These are phyloP conservation scores for Ephydatia muelleri DNA, from an alignment of 37 sponge, comb jelly and placozoan genomes.

Conservation along the genomic window DNA sequence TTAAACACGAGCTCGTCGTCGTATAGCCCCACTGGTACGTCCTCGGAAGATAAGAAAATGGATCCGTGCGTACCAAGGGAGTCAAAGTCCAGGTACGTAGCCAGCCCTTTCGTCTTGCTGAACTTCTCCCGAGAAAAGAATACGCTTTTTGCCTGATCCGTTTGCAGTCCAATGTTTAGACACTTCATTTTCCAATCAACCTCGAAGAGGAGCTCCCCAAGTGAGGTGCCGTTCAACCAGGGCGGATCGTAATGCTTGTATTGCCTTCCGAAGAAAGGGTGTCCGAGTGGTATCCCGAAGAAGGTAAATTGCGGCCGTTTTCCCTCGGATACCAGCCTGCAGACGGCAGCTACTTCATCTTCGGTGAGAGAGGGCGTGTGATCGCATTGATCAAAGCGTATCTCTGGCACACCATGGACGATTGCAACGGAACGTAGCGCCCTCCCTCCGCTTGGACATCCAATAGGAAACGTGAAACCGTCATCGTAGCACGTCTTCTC, in stretches of 20 bases:
- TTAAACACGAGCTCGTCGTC: slow-evolving; percentile 21
- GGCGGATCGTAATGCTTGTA: slow-evolving; percentile 32
- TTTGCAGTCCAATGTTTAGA: slow-evolving; percentile 15
- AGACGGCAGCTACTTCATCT: slow-evolving; percentile 36
- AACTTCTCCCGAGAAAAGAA: slow-evolving; percentile 24
- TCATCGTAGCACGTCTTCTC: too few relatives aligned
- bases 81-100: slow-evolving; percentile 23
- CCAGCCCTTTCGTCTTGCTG: slow-evolving; percentile 43
- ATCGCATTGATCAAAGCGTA: slow-evolving; percentile 17
- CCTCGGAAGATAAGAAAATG: slow-evolving; percentile 27
- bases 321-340: slow-evolving; percentile 7
- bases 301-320: slow-evolving; percentile 42
- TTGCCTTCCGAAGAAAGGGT: slow-evolving; percentile 49
- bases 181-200: slow-evolving; percentile 64
- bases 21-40: slow-evolving; percentile 4
- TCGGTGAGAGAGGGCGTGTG: slow-evolving; percentile 44
- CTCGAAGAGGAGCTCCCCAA: slow-evolving; percentile 50
- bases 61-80: too few relatives aligned
- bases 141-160: slow-evolving; percentile 15
- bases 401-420: slow-evolving; percentile 20
- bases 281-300: slow-evolving; percentile 7
- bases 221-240: slow-evolving; percentile 29
- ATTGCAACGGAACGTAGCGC: slow-evolving; percentile 35
- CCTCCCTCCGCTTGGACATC: slow-evolving; percentile 3
- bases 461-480: slow-evolving; percentile 14